Base-by-base conservation (phyloP, 2,797 vertebrate genomes). In the Petrocephalus schoutedeni region DNA sequence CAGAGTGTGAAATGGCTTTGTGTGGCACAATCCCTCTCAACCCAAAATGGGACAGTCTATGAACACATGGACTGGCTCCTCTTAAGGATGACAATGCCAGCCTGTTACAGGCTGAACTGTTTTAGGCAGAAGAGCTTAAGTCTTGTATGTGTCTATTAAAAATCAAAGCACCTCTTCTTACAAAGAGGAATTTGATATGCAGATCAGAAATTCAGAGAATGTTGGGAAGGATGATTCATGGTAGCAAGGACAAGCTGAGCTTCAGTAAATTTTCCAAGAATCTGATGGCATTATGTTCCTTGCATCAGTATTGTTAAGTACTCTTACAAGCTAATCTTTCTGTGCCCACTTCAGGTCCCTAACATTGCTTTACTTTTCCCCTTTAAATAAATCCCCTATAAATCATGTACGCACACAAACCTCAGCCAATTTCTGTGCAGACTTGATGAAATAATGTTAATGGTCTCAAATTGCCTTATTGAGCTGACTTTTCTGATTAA, bases 171-270 rank as follows among this genome's bases (percentile, higher is more conserved):
- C 92, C 84, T 93, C 90, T 89, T 94, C 92, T 92, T 91, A 94
- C 92, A 93, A 94, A 94, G 94, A 95, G 94, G 95, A 95, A 95
- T 96, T 96, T 93, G 94, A 89, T 91, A 89, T 91, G 91, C 89
- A 92, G 92, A 90, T 91, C 89, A 91, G 87, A 90, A 89, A 87
- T 87, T 89, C 90, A 89, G 91, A 90, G 89, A 89, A 91, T 91
- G 89, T 87, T 64, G 89, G 89, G 87, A 88, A 88, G 88, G 89
- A 89, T 86, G 56, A 89, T 86, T 89, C 64, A 77, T 77, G 86
- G n/a, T 85, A 87, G 86, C 82, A 87, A 21, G 84, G 87, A 90
- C 87, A 89, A 88, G 85, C 56, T 90, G 89, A 94, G 92, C 91
- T 93, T 93, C 90, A 90, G 88, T 77, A 88, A 91, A 94, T 93